Evolutionary conservation across 1,140 invertebrate genomes (phyloP), one percentile per base, ranked within the genome.

Genomic region (Drosophila micromelanica): DNA sequence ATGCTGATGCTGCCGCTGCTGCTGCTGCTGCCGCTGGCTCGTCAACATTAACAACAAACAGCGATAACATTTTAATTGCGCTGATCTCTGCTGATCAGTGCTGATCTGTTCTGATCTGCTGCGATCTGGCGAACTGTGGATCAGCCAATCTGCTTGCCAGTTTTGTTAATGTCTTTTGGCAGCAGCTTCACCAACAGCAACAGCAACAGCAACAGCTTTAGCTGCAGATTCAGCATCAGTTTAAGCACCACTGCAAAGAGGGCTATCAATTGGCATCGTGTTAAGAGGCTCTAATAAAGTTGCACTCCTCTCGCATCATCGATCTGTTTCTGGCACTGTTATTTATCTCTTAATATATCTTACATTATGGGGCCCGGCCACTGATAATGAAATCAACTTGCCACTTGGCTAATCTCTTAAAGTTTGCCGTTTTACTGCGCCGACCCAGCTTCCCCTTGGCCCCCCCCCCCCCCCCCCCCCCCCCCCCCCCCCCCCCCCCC

Each of bases 1-100:
- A 20, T 56, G 65, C 30, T 32, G 30, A 5, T 8, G 32, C 6
- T 35, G 32, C 32, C 9, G 32, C 8, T 35, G 32, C 32, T 8
- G 27, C 5, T 27, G 27, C 27, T 27, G 49, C 20, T 60, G 49
- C 40, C 52, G 55, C 45, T 61, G 67, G 46, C 46, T 65, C 77
- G 64, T 86, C 80, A 86, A 70, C 78, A 52, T 85, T 64, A 87
- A 85, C 81, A 86, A 78, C 82, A 87, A 86, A 87, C 78, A 65
- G 78, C 81, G 81, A 86, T 86, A 86, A 86, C 81, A 86, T 87
- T 87, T 87, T 87, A 87, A 87, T 87, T 87, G 82, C 84, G 45
- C 78, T 86, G 82, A 86, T 84, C 78, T 59, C 35, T 77, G 56
- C 35, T 48, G 72, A 71, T 76, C 40, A 55, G 48, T 48, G 13